Evolutionary conservation across 92 coral and sea anemone species (phyloP).

Genomic region (Metridium senile): DNA sequence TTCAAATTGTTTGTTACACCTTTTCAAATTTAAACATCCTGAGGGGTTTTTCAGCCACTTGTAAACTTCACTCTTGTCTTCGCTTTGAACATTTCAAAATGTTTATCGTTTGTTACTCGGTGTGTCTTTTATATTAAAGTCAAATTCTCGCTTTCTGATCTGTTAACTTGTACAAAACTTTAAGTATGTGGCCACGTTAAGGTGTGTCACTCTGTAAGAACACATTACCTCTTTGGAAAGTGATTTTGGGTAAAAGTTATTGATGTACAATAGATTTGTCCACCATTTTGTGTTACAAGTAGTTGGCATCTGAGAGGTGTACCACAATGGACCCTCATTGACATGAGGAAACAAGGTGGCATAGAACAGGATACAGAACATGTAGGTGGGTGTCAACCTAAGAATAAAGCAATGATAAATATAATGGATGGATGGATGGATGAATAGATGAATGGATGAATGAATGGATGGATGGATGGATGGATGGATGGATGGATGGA

Average conservation of each 20-base stretch:
- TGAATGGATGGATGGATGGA: neutral
- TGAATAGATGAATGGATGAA: neutral
- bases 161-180: too few relatives aligned
- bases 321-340: constrained; percentile 81
- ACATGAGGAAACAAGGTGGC: constrained; percentile 53
- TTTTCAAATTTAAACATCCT: too few relatives aligned
- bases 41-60: too few relatives aligned
- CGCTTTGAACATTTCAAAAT: too few relatives aligned
- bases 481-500: too few relatives aligned
- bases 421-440: neutral
- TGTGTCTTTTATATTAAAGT: too few relatives aligned
- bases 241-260: constrained; percentile 80
- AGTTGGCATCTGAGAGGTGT: constrained; percentile 13
- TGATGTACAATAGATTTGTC: constrained; percentile 92
- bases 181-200: too few relatives aligned
- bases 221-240: constrained; percentile 66
- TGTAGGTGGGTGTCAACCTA: constrained; percentile 86
- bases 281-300: constrained; percentile 84
- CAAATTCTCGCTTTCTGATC: too few relatives aligned
- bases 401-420: constrained; percentile 3
- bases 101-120: too few relatives aligned
- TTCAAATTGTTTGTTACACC: too few relatives aligned
- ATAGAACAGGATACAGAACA: constrained; percentile 84
- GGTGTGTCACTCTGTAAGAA: too few relatives aligned
- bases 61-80: too few relatives aligned